Evolutionary conservation across 2,888 invertebrate genomes (phyloP), one percentile per base, ranked within the genome.

Genomic region (Metallyticus violacea): DNA sequence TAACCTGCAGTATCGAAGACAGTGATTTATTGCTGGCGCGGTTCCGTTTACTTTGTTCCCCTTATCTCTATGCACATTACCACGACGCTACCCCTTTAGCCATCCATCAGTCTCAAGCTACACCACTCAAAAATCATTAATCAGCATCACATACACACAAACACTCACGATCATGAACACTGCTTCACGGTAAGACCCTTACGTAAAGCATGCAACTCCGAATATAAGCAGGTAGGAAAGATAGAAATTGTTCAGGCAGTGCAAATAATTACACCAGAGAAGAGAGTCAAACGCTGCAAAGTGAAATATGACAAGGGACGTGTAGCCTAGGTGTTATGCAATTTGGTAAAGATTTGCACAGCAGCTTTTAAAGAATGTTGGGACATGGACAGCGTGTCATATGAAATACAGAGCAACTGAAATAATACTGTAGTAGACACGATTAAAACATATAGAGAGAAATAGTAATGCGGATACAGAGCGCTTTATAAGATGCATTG

Each of bases 1-100:
- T 62, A 62, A 62, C 40, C 40, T 62, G 40, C 40, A 62, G 40
- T 62, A 82, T 26, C 26, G 26, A 76, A 82, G 82, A 82, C 82
- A 82, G 82, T 82, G 82, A 82, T 82, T 62, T 76, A 82, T 82
- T 82, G 76, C 82, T 62, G 26, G 15, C n/a, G 82, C 26, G 82
- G 30, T 26, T 62, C 30, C 40, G 82, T 82, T 81, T 82, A 76
- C 81, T 26, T 7, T 62, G 40, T 62, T 26, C 82, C 26, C 76
- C 26, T 22, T 82, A 82, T 82, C 82, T 62, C 40, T 82, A 26
- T 76, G 76, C 76, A 76, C 30, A 82, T 40, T 82, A 62, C 82
- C 26, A 7, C 26, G n/a, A 9, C 26, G 40, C 30, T 26, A 7
- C 30, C 40, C 40, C 15, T 29, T 26, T 26, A 81, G 62, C 81